Evolutionary conservation across 2,113 vertebrate species (phyloP).

Genomic region (Sapajus apella): DNA sequence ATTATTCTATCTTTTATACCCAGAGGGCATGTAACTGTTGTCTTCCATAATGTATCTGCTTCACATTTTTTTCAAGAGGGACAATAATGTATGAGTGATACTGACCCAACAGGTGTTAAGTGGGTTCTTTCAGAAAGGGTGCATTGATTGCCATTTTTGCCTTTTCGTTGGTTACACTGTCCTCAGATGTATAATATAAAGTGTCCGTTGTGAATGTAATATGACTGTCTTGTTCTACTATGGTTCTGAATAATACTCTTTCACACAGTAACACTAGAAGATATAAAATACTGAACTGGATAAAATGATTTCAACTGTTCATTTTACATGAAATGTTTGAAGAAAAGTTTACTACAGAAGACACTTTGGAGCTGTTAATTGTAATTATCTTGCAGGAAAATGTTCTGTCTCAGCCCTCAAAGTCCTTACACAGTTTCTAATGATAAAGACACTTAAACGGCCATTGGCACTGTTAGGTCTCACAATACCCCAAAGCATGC

Average conservation of each 20-base stretch:
- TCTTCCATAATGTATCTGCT: neutral
- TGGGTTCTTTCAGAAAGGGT: neutral
- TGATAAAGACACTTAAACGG: neutral
- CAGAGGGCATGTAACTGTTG: neutral
- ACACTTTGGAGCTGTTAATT: neutral
- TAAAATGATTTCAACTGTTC: neutral
- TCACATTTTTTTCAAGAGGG: neutral
- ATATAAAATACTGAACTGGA: neutral
- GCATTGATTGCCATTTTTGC: neutral
- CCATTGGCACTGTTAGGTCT: neutral
- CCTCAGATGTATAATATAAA: neutral
- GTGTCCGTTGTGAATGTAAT: neutral
- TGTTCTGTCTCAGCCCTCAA: neutral
- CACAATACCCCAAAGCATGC: neutral
- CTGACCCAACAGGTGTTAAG: neutral
- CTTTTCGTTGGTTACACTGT: neutral
- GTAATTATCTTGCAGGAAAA: neutral
- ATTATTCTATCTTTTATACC: neutral
- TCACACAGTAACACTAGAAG: neutral
- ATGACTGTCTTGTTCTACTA: neutral
- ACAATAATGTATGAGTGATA: neutral
- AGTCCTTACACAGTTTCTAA: conserved; percentile 11
- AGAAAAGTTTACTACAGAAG: neutral
- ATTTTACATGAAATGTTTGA: neutral
- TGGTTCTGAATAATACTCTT: neutral